phyloP scores from a whole-genome alignment of 2,797 vertebrate species.

The Semotilus atromaculatus region DNA sequence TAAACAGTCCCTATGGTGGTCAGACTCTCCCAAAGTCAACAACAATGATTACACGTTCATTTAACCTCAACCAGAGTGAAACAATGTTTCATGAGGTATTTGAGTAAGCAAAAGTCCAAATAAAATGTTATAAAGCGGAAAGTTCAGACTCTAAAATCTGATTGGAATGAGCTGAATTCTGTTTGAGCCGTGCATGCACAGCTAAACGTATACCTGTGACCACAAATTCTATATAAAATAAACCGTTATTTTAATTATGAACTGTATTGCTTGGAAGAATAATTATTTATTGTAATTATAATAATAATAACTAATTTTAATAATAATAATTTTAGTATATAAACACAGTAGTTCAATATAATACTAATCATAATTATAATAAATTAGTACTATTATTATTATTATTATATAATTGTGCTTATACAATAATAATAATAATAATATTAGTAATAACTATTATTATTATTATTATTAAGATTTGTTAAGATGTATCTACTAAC shows the following conservation, averaged over 20 bases:
- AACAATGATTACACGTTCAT: background rate
- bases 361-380: too few relatives aligned
- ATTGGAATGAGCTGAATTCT: background rate
- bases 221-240: background rate
- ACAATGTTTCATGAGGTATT: background rate
- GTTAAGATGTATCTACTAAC: too few relatives aligned
- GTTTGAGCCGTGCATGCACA: background rate
- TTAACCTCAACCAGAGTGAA: constrained; percentile 1
- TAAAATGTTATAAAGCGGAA: background rate
- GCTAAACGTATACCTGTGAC: background rate
- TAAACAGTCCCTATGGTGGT: constrained; percentile 6
- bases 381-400: too few relatives aligned
- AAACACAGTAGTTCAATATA: background rate
- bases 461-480: too few relatives aligned
- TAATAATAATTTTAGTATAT: background rate
- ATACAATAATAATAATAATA: too few relatives aligned
- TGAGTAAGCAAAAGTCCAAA: background rate
- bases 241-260: background rate
- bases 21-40: constrained; percentile 22
- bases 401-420: too few relatives aligned
- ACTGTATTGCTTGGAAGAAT: background rate
- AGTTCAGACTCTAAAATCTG: background rate
- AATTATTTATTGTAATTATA: background rate
- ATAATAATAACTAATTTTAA: background rate
- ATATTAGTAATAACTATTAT: too few relatives aligned